Evolutionary conservation across 2,888 invertebrate genomes (phyloP).

Genomic region (Athripsodes cinereus): DNA sequence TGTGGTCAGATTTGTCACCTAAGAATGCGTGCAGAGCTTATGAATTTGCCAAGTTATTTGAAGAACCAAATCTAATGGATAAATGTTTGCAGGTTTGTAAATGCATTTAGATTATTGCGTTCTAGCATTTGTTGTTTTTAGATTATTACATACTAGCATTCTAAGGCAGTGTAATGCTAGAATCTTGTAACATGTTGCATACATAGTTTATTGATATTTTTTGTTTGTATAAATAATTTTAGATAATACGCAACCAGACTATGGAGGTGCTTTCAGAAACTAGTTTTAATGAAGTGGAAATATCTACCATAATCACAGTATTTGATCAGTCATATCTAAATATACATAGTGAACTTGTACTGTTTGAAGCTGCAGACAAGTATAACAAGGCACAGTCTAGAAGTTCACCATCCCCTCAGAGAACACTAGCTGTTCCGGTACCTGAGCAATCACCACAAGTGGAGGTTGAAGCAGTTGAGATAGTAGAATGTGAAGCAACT

Average conservation of each 20-base stretch:
- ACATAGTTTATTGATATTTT: not conserved
- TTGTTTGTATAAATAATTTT: slow-evolving; percentile 31
- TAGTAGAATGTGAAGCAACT: too few species aligned
- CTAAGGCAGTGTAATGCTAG: too few species aligned
- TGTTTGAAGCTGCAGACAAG: slow-evolving; percentile 68
- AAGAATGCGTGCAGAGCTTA: slow-evolving; percentile 80
- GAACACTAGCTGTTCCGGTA: too few species aligned
- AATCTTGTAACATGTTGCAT: too few species aligned
- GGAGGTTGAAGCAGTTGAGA: not conserved
- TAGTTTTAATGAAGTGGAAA: slow-evolving; percentile 72
- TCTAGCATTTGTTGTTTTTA: not conserved
- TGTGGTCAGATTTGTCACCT: slow-evolving; percentile 76
- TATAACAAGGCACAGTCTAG: slow-evolving; percentile 42
- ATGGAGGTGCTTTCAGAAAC: slow-evolving; percentile 67
- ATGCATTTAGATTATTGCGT: not conserved
- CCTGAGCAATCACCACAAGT: not conserved
- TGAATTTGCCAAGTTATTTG: slow-evolving; percentile 80
- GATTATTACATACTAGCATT: not conserved
- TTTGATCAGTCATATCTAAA: slow-evolving; percentile 69
- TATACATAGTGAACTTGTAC: slow-evolving; percentile 67
- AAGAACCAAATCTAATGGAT: slow-evolving; percentile 73
- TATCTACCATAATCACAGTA: slow-evolving; percentile 67
- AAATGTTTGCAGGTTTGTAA: slow-evolving; percentile 70
- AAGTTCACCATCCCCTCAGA: not conserved
- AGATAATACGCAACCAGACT: slow-evolving; percentile 73